A percentile compares a stretch with the other conserved stretches of the same genome.
Evolutionary conservation across 1,140 invertebrate species (phyloP).

Genomic region (Drosophila setifemur): DNA sequence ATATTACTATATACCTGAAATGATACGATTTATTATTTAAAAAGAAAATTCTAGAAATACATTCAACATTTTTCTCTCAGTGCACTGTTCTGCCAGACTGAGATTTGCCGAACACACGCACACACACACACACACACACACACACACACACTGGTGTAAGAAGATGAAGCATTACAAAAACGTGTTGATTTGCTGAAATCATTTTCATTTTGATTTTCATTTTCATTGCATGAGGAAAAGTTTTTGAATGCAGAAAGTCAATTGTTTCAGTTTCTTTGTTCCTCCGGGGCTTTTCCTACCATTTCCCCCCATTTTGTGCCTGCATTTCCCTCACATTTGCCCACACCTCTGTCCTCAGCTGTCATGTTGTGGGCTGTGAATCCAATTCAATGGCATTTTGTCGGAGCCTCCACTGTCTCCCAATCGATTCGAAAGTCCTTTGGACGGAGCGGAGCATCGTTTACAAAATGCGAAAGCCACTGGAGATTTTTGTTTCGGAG

Average conservation of each 20-base stretch:
- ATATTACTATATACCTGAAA: too few relatives aligned
- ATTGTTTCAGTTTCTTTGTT: conserved; percentile 34
- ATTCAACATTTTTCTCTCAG: background rate
- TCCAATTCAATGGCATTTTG: too few relatives aligned
- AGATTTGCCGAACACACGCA: conserved; percentile 20
- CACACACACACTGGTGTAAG: background rate
- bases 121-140: background rate
- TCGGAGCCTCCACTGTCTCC: too few relatives aligned
- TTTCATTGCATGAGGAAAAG: conserved; percentile 22
- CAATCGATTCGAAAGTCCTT: too few relatives aligned
- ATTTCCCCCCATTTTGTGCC: too few relatives aligned
- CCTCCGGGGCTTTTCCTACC: background rate
- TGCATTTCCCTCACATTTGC: too few relatives aligned
- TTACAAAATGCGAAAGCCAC: background rate
- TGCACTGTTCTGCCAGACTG: conserved; percentile 1
- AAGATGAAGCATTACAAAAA: conserved; percentile 32
- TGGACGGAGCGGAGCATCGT: too few relatives aligned
- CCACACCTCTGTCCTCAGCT: too few relatives aligned
- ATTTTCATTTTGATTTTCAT: conserved; percentile 31
- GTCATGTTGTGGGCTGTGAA: too few relatives aligned
- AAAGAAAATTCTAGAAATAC: too few relatives aligned
- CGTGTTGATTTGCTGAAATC: conserved; percentile 59
- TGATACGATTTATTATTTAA: too few relatives aligned
- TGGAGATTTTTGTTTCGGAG: too few relatives aligned
- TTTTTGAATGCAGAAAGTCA: conserved; percentile 29